Evolutionary conservation across 2,113 vertebrate species (phyloP).

Genomic region (Microtus oregoni): DNA sequence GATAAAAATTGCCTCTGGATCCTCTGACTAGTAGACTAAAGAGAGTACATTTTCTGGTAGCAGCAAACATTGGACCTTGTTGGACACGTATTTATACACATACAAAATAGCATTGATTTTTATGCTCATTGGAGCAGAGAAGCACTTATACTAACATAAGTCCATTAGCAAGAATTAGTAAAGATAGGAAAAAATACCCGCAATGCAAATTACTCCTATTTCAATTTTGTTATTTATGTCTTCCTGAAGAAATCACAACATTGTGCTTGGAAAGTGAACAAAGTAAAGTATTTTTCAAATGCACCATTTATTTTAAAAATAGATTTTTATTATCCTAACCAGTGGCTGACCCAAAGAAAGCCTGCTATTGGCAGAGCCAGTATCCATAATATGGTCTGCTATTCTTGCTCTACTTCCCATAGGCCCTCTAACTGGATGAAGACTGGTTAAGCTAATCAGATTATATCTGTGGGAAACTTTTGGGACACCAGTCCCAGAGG

Average conservation of each 20-base stretch:
- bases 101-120: background rate
- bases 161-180: slow-evolving; percentile 56
- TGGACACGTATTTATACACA: slow-evolving; percentile 21
- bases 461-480: background rate
- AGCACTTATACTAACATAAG: background rate
- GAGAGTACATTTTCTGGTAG: background rate
- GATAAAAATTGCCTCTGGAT: slow-evolving; percentile 36
- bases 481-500: background rate
- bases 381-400: background rate
- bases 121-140: background rate
- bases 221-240: slow-evolving; percentile 30
- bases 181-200: slow-evolving; percentile 70
- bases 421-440: background rate
- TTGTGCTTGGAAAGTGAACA: background rate
- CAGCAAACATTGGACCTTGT: background rate
- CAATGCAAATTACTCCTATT: background rate
- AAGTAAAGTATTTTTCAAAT: background rate
- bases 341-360: background rate
- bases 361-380: background rate
- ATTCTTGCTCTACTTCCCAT: background rate
- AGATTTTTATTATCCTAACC: slow-evolving; percentile 6
- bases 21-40: slow-evolving; percentile 55
- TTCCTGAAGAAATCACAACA: slow-evolving; percentile 40
- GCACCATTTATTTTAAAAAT: background rate
- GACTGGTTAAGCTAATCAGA: background rate